Percentiles rank a stretch among this genome's conserved stretches.
These are phyloP conservation scores for Notodromas monacha DNA, from an alignment of 2,888 invertebrate species.

Conservation along the genomic window DNA sequence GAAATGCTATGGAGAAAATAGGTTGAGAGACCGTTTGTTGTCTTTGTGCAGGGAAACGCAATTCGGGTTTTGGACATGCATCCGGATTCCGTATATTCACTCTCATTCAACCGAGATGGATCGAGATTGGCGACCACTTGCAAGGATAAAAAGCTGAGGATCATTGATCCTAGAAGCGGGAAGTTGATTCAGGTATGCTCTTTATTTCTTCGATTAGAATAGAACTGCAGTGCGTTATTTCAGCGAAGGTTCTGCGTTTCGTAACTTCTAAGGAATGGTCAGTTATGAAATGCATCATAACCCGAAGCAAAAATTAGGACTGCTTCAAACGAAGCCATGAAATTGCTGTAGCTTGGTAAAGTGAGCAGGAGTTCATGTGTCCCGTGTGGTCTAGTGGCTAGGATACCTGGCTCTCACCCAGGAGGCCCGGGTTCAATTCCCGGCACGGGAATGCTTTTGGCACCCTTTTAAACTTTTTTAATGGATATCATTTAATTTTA, in stretches of 20 bases:
- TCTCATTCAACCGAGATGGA: conserved; percentile 67
- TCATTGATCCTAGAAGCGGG: conserved; percentile 60
- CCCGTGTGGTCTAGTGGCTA: no score
- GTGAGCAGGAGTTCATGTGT: no score
- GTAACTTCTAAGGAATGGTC: not conserved
- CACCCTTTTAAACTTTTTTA: no score
- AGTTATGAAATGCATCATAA: not conserved
- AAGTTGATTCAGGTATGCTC: conserved; percentile 36
- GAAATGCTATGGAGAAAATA: no score
- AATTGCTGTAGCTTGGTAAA: no score
- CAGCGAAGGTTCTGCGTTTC: not conserved
- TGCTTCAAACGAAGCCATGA: not conserved
- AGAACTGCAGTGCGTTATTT: not conserved
- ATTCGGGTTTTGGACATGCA: conserved; percentile 56
- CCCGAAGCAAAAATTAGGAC: not conserved
- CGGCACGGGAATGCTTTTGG: no score
- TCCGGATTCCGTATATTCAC: conserved; percentile 55
- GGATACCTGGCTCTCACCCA: no score
- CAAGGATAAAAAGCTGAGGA: conserved; percentile 62
- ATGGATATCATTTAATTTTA: no score
- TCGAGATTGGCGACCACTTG: conserved; percentile 59
- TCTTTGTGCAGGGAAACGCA: no score
- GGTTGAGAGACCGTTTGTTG: no score
- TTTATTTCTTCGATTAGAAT: no score
- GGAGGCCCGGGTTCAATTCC: no score